A percentile compares a stretch with the other conserved stretches of the same genome.
These are phyloP conservation scores for Lagocephalus sceleratus DNA, from an alignment of 2,797 vertebrate genomes.

Conservation along the genomic window DNA sequence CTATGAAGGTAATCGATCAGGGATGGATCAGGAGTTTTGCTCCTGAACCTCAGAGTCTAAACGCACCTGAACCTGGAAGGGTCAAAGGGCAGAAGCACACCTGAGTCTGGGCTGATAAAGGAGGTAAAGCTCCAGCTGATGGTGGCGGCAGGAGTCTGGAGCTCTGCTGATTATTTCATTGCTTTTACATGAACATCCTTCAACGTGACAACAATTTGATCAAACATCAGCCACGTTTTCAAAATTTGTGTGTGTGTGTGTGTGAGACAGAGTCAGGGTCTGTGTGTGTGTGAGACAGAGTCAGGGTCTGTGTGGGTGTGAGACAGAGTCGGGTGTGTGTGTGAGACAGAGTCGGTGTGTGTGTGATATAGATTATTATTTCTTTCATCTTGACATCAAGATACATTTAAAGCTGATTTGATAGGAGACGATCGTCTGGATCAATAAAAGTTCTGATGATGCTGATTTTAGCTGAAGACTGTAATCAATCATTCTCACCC, in stretches of 20 bases:
- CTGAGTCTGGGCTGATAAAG: neutral
- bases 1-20: too few species aligned
- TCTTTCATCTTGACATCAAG: slow-evolving; percentile 73
- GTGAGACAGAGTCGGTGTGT: slow-evolving; percentile 49
- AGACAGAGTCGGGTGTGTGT: neutral
- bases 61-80: neutral
- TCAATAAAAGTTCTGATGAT: slow-evolving; percentile 76
- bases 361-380: slow-evolving; percentile 62
- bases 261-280: slow-evolving; percentile 4
- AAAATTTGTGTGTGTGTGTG: neutral
- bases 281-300: slow-evolving; percentile 1
- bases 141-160: too few species aligned
- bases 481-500: slow-evolving; percentile 71
- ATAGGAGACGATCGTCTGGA: slow-evolving; percentile 53
- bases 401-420: slow-evolving; percentile 73
- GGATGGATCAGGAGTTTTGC: too few species aligned
- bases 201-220: too few species aligned
- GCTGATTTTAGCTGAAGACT: slow-evolving; percentile 55
- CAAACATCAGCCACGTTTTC: too few species aligned
- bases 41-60: too few species aligned
- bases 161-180: neutral
- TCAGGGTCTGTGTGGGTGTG: neutral
- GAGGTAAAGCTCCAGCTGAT: too few species aligned
- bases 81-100: too few species aligned
- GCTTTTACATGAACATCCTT: neutral